These are phyloP conservation scores for Hartigia nigra DNA, from an alignment of 2,888 invertebrate species.

Conservation along the genomic window DNA sequence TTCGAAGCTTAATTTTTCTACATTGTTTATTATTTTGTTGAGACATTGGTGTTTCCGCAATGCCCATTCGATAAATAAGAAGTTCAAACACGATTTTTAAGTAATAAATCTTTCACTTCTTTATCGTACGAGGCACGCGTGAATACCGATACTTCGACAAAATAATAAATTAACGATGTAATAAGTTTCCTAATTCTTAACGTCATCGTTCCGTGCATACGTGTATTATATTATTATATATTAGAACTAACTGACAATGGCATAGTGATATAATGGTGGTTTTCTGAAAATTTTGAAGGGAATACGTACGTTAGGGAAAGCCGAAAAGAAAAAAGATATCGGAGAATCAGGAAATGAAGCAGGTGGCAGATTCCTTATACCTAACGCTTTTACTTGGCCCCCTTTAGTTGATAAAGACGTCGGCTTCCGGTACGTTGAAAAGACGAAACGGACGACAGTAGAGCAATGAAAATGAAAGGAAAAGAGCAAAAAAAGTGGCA, in stretches of 20 bases:
- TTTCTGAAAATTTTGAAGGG: background rate
- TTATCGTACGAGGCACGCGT: background rate
- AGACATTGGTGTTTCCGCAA: background rate
- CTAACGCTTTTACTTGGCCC: conserved; percentile 18
- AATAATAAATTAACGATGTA: background rate
- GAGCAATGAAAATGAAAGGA: background rate
- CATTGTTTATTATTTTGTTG: background rate
- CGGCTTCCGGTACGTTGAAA: conserved; percentile 56
- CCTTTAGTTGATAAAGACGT: conserved; percentile 57
- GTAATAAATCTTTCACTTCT: too few species aligned
- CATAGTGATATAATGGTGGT: background rate
- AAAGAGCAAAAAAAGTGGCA: conserved; percentile 34
- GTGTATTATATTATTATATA: background rate
- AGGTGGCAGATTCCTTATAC: background rate
- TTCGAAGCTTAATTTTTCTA: background rate
- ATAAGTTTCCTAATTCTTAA: background rate
- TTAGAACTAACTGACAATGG: background rate
- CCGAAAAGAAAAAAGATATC: background rate
- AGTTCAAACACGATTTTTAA: too few species aligned
- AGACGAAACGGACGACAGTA: conserved; percentile 56
- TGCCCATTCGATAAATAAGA: background rate
- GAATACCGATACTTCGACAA: background rate
- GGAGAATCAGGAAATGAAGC: background rate
- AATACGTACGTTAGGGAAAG: background rate
- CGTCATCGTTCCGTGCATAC: background rate